Evolutionary conservation across 1,140 invertebrate species (phyloP).

Genomic region (Drosophila melanica): DNA sequence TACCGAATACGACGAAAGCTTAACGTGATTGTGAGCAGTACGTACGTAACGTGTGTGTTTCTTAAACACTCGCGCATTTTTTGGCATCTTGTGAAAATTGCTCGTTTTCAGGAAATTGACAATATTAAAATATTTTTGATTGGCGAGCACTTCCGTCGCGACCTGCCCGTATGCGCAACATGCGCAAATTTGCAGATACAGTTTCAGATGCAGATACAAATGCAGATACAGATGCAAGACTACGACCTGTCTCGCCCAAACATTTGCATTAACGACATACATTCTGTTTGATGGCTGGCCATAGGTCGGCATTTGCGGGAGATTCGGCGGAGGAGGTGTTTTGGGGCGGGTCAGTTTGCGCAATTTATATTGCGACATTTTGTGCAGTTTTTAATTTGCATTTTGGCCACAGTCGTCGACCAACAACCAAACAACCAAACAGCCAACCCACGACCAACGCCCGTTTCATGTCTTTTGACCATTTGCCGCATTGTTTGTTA

Average conservation of each 20-base stretch:
- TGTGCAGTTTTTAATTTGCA: conserved; percentile 43
- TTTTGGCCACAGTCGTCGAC: conserved; percentile 11
- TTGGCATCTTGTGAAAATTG: conserved; percentile 4
- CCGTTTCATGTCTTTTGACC: conserved; percentile 71
- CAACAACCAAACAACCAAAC: conserved; percentile 4
- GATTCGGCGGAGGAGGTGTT: background rate
- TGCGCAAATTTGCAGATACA: conserved; percentile 11
- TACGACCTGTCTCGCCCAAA: conserved; percentile 15
- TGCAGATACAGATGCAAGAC: conserved; percentile 17
- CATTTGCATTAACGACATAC: conserved; percentile 31
- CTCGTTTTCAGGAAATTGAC: background rate
- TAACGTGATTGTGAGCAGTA: background rate
- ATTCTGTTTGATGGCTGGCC: conserved; percentile 9
- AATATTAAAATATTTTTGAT: conserved; percentile 19
- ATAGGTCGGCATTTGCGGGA: background rate
- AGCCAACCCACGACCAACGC: conserved; percentile 7
- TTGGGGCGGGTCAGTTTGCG: conserved; percentile 16
- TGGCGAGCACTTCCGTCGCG: conserved; percentile 28
- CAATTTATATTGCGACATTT: conserved; percentile 52
- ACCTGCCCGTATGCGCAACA: conserved; percentile 1
- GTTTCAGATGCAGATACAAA: conserved; percentile 3
- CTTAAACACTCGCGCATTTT: background rate
- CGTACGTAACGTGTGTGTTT: background rate
- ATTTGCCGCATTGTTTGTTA: conserved; percentile 77
- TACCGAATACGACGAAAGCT: no score